Percentiles rank a stretch among this genome's conserved stretches.
Evolutionary conservation across 2,797 vertebrate genomes (phyloP).

Genomic region (Alca torda): DNA sequence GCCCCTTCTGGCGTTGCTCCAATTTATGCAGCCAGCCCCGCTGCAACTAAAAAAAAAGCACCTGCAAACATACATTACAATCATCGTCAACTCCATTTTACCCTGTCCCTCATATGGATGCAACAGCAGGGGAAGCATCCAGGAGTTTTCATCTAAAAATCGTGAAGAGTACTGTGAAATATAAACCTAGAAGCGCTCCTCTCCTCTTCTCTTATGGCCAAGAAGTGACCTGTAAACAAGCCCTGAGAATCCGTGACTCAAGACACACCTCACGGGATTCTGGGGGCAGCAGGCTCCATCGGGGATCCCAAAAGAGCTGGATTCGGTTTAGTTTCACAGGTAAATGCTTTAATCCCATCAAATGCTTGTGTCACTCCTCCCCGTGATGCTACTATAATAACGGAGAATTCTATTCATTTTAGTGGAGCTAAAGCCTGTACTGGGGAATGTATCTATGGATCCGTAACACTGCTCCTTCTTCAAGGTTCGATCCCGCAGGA

Average conservation of each 20-base stretch:
- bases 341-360: background rate
- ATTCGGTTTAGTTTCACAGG: background rate
- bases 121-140: background rate
- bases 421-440: background rate
- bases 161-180: background rate
- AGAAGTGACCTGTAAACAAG: background rate
- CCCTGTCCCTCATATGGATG: background rate
- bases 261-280: background rate
- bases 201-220: background rate
- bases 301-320: background rate
- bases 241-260: background rate
- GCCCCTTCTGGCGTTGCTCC: background rate
- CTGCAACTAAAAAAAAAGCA: background rate
- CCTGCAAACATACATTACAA: background rate
- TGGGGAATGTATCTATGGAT: background rate
- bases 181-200: background rate
- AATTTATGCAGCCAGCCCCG: background rate
- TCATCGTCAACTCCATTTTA: background rate
- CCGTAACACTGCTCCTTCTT: background rate
- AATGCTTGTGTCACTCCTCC: background rate
- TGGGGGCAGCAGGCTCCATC: background rate
- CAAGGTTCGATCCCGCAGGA: background rate
- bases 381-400: background rate
- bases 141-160: background rate
- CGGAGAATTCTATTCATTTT: background rate